phyloP scores from a whole-genome alignment of 1,140 invertebrate genomes.

The Ctenoplectra terminalis region DNA sequence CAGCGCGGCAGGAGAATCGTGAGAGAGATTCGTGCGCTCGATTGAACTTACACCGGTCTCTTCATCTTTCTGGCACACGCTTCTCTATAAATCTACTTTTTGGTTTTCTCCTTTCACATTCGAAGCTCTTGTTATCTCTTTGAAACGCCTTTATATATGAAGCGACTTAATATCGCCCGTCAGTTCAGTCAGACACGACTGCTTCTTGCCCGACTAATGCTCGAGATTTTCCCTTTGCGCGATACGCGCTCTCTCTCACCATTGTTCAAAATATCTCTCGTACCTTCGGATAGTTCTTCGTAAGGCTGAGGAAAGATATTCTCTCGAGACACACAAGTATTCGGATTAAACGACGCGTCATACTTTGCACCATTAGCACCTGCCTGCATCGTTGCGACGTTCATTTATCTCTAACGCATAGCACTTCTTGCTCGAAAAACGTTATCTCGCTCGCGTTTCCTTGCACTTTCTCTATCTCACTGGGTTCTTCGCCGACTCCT shows the following conservation, averaged over 20 bases:
- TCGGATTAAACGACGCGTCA: neutral
- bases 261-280: neutral
- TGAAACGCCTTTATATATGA: slow-evolving; percentile 13
- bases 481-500: too few relatives aligned
- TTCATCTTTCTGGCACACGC: neutral
- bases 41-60: neutral
- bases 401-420: neutral
- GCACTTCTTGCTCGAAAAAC: neutral
- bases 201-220: slow-evolving; percentile 9
- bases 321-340: neutral
- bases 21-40: slow-evolving; percentile 11
- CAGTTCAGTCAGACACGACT: slow-evolving; percentile 1
- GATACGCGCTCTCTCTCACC: neutral
- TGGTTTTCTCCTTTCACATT: neutral
- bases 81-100: slow-evolving; percentile 15
- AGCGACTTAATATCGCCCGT: slow-evolving; percentile 3
- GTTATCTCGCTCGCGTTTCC: neutral
- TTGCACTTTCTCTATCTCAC: neutral
- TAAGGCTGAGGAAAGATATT: neutral
- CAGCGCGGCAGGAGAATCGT: neutral
- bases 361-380: neutral
- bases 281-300: neutral
- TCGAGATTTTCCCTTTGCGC: neutral
- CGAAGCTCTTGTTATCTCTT: slow-evolving; percentile 11
- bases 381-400: neutral